Evolutionary conservation across 2,888 invertebrate genomes (phyloP).

Genomic region (Nomada lathburiana): DNA sequence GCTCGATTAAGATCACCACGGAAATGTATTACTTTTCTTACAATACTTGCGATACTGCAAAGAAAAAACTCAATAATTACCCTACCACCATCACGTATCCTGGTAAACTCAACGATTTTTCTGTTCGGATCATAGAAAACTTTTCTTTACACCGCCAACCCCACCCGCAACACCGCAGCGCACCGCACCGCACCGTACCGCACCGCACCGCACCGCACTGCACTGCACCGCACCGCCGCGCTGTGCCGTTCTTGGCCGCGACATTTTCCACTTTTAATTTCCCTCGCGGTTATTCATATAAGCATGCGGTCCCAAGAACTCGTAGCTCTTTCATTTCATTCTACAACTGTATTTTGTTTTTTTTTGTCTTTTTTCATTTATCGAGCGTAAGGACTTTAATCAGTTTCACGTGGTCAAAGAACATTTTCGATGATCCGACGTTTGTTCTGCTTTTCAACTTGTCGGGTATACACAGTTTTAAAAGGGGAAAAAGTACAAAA

Average conservation of each 20-base stretch:
- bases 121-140: constrained; percentile 66
- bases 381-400: too few relatives aligned
- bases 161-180: neutral
- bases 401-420: neutral
- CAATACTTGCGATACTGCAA: constrained; percentile 40
- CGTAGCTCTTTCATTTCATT: too few relatives aligned
- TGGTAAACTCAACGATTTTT: constrained; percentile 57
- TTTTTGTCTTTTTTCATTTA: too few relatives aligned
- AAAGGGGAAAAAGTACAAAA: constrained; percentile 62
- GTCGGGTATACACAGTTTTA: constrained; percentile 57
- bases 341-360: too few relatives aligned
- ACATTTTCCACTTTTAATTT: too few relatives aligned
- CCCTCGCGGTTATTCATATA: too few relatives aligned
- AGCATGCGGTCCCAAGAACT: too few relatives aligned
- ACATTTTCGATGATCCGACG: constrained; percentile 63
- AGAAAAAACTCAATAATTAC: constrained; percentile 71
- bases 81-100: constrained; percentile 80
- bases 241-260: too few relatives aligned
- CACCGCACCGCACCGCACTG: too few relatives aligned
- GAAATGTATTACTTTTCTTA: constrained; percentile 26
- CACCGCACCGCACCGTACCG: too few relatives aligned
- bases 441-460: constrained; percentile 41
- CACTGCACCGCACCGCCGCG: too few relatives aligned
- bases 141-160: neutral
- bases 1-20: constrained; percentile 27